Percentiles rank a stretch among this genome's conserved stretches.
These are phyloP conservation scores for Syngnathus rostellatus DNA, from an alignment of 2,797 vertebrate genomes.

Conservation along the genomic window DNA sequence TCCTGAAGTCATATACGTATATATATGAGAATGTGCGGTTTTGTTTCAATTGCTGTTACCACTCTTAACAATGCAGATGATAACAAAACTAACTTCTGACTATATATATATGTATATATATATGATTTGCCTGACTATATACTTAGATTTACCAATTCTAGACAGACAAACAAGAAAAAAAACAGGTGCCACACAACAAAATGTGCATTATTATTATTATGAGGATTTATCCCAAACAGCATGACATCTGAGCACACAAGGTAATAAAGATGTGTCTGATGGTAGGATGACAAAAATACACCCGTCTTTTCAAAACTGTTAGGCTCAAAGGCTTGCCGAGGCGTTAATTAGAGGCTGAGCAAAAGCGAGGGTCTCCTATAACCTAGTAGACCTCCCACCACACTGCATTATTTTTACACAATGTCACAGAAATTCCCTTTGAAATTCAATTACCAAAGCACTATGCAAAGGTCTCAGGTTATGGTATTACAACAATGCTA, in stretches of 20 bases:
- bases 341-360: constrained; percentile 61
- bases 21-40: constrained; percentile 36
- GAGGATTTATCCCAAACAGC: constrained; percentile 15
- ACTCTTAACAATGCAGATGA: constrained; percentile 29
- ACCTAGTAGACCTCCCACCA: constrained; percentile 45
- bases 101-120: too few relatives aligned
- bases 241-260: constrained; percentile 28
- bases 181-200: too few relatives aligned
- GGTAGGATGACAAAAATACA: constrained; percentile 51
- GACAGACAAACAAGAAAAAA: too few relatives aligned
- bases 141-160: too few relatives aligned
- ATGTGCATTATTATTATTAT: too few relatives aligned
- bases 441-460: constrained; percentile 7
- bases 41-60: constrained; percentile 8
- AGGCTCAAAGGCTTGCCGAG: constrained; percentile 59
- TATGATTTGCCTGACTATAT: too few relatives aligned
- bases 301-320: constrained; percentile 39
- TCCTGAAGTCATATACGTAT: too few relatives aligned
- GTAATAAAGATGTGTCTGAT: constrained; percentile 48
- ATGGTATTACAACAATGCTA: neutral
- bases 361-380: constrained; percentile 45
- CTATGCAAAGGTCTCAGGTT: neutral
- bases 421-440: constrained; percentile 41
- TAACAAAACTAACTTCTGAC: constrained; percentile 13
- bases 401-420: constrained; percentile 35